These are phyloP conservation scores for Gobio occitaniae DNA, from an alignment of 2,797 vertebrate genomes.

Conservation along the genomic window DNA sequence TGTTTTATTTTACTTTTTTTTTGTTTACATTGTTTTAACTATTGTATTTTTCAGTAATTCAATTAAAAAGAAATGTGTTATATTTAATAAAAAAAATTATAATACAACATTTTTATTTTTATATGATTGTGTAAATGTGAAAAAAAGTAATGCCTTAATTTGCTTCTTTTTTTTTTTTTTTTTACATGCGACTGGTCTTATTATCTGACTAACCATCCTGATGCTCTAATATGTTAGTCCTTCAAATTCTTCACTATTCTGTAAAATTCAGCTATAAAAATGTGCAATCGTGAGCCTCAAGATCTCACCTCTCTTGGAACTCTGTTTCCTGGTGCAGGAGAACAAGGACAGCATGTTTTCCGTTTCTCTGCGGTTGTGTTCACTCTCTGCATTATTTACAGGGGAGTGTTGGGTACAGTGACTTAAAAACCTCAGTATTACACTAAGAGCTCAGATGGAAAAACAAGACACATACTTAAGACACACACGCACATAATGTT, in stretches of 20 bases:
- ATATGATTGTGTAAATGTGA: neutral
- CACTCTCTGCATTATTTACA: slow-evolving; percentile 50
- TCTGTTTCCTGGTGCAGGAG: slow-evolving; percentile 39
- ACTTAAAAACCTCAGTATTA: slow-evolving; percentile 11
- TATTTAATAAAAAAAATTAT: neutral
- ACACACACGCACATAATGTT: slow-evolving; percentile 13
- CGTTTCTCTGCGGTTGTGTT: neutral
- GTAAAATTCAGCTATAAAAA: neutral
- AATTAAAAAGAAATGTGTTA: neutral
- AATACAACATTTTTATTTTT: neutral
- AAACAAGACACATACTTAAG: slow-evolving; percentile 19
- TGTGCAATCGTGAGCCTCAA: neutral
- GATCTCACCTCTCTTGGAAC: slow-evolving; percentile 34
- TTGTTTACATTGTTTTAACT: neutral
- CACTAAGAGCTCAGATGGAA: slow-evolving; percentile 19
- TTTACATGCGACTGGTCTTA: neutral
- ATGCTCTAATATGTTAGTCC: neutral
- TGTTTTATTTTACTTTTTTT: too few relatives aligned
- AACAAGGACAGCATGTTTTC: slow-evolving; percentile 42
- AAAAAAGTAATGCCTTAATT: neutral
- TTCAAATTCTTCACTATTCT: neutral
- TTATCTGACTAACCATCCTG: neutral
- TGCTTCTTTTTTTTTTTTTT: too few relatives aligned
- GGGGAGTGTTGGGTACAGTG: slow-evolving; percentile 3
- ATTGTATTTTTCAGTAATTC: neutral